Evolutionary conservation across 2,797 vertebrate genomes (phyloP).

Genomic region (Nannoperca obscura): DNA sequence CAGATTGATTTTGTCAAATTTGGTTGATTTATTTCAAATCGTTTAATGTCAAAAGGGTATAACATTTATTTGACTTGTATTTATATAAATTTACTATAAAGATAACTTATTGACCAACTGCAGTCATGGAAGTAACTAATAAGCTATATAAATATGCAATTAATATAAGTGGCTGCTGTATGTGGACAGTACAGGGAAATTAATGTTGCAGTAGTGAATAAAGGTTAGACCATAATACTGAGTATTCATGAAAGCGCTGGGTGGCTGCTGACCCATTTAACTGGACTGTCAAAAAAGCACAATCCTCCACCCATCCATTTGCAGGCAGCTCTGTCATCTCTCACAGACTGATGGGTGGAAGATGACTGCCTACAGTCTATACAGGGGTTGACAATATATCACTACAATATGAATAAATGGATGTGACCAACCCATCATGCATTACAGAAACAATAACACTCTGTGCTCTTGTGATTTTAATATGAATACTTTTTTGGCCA

Average conservation of each 20-base stretch:
- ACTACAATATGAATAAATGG: not conserved
- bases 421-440: no score
- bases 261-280: constrained; percentile 26
- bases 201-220: constrained; percentile 3
- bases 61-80: no score
- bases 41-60: no score
- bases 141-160: not conserved
- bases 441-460: no score
- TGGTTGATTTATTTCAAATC: no score
- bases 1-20: not conserved
- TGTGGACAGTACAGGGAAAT: not conserved
- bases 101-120: constrained; percentile 3
- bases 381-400: no score
- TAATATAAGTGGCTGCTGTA: no score
- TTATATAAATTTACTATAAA: not conserved
- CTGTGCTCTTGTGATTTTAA: no score
- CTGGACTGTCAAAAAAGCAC: not conserved
- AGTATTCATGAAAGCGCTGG: constrained; percentile 1
- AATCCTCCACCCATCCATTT: not conserved
- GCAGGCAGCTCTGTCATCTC: not conserved
- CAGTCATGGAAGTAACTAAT: not conserved
- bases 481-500: no score
- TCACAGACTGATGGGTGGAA: not conserved
- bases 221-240: constrained; percentile 1
- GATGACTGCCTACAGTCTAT: not conserved